phyloP scores from a whole-genome alignment of 2,113 vertebrate genomes.

The Garra rufa region DNA sequence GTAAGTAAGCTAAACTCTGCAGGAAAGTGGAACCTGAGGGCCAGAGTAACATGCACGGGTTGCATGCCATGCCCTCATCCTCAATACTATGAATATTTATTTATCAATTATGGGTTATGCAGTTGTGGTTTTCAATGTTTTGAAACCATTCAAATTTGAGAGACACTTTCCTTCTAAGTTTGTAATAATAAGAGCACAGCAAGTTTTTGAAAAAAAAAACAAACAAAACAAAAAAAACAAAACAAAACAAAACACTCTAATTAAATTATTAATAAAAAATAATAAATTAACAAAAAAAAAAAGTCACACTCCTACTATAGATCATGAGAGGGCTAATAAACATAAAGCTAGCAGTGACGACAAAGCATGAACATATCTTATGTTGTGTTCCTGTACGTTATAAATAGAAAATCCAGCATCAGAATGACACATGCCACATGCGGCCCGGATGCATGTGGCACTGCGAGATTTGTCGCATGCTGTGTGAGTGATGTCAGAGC shows the following conservation, averaged over 20 bases:
- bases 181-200: background rate
- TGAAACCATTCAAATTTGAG: too few species aligned
- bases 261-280: background rate
- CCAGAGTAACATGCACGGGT: too few species aligned
- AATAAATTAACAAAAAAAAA: background rate
- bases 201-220: background rate
- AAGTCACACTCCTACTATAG: background rate
- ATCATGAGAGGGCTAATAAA: background rate
- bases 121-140: too few species aligned
- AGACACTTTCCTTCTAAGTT: too few species aligned
- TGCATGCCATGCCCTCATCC: background rate
- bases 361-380: background rate
- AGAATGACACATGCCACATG: conserved; percentile 14
- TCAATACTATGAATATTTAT: background rate
- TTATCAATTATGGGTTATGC: background rate
- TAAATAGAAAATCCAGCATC: conserved; percentile 14
- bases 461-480: background rate
- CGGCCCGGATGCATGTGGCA: background rate
- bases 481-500: conserved; percentile 31
- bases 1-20: too few species aligned
- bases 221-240: too few species aligned
- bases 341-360: background rate
- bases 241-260: too few species aligned
- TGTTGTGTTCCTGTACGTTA: background rate
- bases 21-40: too few species aligned